Conservation (phyloP, 2,888 invertebrate genomes). For the Oscheius sp. region DNA sequence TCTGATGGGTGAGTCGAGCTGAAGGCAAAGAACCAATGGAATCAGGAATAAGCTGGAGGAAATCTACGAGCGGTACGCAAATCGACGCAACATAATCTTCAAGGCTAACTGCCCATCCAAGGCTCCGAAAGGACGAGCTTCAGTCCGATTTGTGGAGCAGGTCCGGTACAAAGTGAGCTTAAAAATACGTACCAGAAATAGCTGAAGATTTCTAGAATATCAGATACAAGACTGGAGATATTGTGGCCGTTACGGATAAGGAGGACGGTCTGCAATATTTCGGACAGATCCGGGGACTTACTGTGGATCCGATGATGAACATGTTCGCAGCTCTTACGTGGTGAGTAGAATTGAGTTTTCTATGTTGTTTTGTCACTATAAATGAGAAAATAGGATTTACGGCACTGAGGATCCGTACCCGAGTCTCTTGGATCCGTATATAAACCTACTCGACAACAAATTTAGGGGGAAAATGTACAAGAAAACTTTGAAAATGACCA, state of each 20-base stretch:
- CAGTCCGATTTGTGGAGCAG: conserved; percentile 14
- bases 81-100: conserved; percentile 20
- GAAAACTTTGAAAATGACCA: too few relatives aligned
- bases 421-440: too few relatives aligned
- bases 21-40: background rate
- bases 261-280: conserved; percentile 21
- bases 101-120: conserved; percentile 25
- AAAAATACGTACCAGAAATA: background rate
- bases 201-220: background rate
- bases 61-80: background rate
- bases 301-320: conserved; percentile 11
- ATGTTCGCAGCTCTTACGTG: conserved; percentile 17
- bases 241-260: conserved; percentile 22
- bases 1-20: background rate
- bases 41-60: conserved; percentile 9
- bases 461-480: too few relatives aligned
- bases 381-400: too few relatives aligned
- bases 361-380: too few relatives aligned
- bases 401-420: too few relatives aligned
- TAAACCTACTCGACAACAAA: too few relatives aligned
- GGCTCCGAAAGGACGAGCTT: conserved; percentile 2
- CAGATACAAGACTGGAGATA: conserved; percentile 24
- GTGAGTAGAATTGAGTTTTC: background rate
- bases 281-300: conserved; percentile 17
- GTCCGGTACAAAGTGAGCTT: conserved; percentile 23